Evolutionary conservation across 2,888 invertebrate species (phyloP).

Genomic region (Brachyptera putata): DNA sequence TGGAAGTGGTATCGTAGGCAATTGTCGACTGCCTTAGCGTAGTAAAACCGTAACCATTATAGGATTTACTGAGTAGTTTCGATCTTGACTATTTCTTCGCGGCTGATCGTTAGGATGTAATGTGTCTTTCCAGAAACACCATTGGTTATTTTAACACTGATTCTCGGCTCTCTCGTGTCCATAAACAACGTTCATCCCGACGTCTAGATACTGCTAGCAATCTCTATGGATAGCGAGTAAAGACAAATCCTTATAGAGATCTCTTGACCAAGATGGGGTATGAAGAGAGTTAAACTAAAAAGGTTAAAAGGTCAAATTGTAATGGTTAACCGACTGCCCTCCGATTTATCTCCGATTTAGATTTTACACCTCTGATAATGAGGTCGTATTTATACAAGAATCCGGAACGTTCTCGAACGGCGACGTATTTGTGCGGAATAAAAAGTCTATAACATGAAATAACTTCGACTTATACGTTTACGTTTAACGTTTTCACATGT

Average conservation of each 20-base stretch:
- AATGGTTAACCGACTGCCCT: conserved; percentile 30
- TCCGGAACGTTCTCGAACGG: too few species aligned
- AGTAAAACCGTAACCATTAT: conserved; percentile 15
- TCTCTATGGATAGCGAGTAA: conserved; percentile 16
- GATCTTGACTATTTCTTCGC: neutral
- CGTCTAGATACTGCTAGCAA: neutral
- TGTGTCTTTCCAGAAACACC: neutral
- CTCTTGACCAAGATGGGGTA: conserved; percentile 23
- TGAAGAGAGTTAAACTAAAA: conserved; percentile 16
- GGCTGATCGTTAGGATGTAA: conserved; percentile 4
- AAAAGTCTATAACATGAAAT: too few species aligned
- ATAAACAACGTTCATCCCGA: conserved; percentile 15
- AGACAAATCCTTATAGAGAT: conserved; percentile 24
- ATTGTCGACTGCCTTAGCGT: neutral
- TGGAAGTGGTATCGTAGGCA: neutral
- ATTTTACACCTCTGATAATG: conserved; percentile 14
- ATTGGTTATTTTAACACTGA: conserved; percentile 16
- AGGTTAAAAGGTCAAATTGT: conserved; percentile 24
- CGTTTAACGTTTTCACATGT: too few species aligned
- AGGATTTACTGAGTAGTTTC: conserved; percentile 15
- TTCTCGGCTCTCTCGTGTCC: conserved; percentile 7
- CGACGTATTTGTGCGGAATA: too few species aligned
- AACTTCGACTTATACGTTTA: too few species aligned
- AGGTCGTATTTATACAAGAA: too few species aligned
- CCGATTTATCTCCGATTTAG: conserved; percentile 28